Evolutionary conservation across 2,797 vertebrate species (phyloP), one percentile per base, ranked within the genome.

Genomic region (Cossypha niveicapilla): DNA sequence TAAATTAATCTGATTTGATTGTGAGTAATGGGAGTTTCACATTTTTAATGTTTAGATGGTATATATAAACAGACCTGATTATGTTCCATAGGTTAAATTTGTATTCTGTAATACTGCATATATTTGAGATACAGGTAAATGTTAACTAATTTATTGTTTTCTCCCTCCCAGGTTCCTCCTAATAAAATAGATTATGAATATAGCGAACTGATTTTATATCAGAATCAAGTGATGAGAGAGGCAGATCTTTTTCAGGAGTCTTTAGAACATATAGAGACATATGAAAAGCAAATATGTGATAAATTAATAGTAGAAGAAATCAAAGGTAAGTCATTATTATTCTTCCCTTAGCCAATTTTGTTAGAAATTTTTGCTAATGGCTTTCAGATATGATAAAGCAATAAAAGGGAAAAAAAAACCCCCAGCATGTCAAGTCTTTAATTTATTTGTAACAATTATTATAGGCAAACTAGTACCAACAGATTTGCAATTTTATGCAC

Each of bases 201-300:
- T 88, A 98, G 98, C 90, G 98, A 98, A 96, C 94, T 98, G 76
- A 97, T 98, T 82, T 63, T 98, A n/a, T 98, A 98, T 94, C 98
- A 98, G 93, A 98, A 98, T 94, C 98, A 98, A 96, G 98, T 98
- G 80, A 98, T 98, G 98, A 97, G 97, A 96, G 98, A 98, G 80
- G 98, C 98, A 94, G 97, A 97, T 92, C 95, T 98, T 10, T 98
- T 97, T 96, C 97, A 98, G 70, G 97, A 98, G 83, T 97, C 98
- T 85, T 94, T 98, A 96, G 96, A 98, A 93, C 98, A 98, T 85
- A 97, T 98, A 97, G 97, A 98, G 94, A 97, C 90, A 6, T 97
- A 98, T 24, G 97, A 98, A 88, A 98, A 97, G 77, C 97, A 98
- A 94, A 97, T 98, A 96, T 98, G 98, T 95, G 98, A 98, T 97